phyloP scores from a whole-genome alignment of 1,140 invertebrate species.

The Hyles vespertilio region DNA sequence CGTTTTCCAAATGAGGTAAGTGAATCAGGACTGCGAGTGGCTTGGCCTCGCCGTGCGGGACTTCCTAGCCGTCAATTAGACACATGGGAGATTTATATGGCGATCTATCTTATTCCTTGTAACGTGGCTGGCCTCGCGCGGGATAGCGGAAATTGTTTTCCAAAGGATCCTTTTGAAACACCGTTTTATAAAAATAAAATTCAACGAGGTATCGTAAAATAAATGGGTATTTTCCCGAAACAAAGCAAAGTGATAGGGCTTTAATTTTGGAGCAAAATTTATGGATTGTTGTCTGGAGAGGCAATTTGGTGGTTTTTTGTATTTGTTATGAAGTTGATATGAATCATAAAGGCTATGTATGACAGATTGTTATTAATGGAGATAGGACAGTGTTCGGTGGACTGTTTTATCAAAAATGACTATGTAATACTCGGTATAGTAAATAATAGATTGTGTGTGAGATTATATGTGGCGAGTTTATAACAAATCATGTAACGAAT shows the following conservation, averaged over 20 bases:
- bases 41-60: slow-evolving; percentile 20
- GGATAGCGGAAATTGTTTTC: slow-evolving; percentile 47
- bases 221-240: slow-evolving; percentile 22
- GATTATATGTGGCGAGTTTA: slow-evolving; percentile 14
- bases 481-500: slow-evolving; percentile 20
- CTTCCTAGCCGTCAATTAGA: slow-evolving; percentile 62
- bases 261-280: slow-evolving; percentile 2
- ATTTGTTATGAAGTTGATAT: not conserved
- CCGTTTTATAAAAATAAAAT: slow-evolving; percentile 23
- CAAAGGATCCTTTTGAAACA: slow-evolving; percentile 37
- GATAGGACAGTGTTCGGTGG: too few relatives aligned
- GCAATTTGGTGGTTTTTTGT: slow-evolving; percentile 1
- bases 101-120: slow-evolving; percentile 54
- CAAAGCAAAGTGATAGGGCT: slow-evolving; percentile 4
- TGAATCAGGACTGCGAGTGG: slow-evolving; percentile 47
- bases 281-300: not conserved
- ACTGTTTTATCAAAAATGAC: too few relatives aligned
- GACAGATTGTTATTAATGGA: too few relatives aligned
- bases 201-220: slow-evolving; percentile 18
- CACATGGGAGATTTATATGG: slow-evolving; percentile 59
- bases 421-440: too few relatives aligned
- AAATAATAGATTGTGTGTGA: not conserved
- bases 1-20: slow-evolving; percentile 35
- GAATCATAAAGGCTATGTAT: too few relatives aligned
- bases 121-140: slow-evolving; percentile 19